Base-by-base conservation (phyloP, 2,888 invertebrate species). In the Gasteruption jaculator region DNA sequence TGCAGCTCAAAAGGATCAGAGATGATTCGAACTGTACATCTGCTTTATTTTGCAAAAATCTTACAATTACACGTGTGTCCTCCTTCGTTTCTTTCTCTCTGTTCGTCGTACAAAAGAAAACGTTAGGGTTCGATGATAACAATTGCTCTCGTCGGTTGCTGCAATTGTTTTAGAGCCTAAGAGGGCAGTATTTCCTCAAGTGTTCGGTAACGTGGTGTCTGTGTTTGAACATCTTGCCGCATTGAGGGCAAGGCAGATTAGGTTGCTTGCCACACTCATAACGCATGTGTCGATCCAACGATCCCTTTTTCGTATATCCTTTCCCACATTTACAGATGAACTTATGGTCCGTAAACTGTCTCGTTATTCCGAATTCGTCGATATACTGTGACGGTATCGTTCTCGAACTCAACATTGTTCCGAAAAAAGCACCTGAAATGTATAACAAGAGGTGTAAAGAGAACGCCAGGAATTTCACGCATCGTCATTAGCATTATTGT, bases 201-300 rank as follows among this genome's bases (percentile, higher is more conserved):
- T 60, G 59, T 38, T 54, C 49, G 10, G 34, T 50, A 32, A 58
- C 50, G 41, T 58, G 60, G 34, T 61, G 56, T 22, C 60, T 66
- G 43, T 65, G 63, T 26, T 64, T 63, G 40, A 65, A 68, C 45
- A 56, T 50, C 44, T 65, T 61, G 3, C 50, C 52, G 50, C 72
- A 73, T 21, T 61, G 52, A 1, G 63, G 60, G 43, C 73, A 73
- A 19, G 62, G 61, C 41, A 72, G 65, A 41, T 60, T 61, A 18
- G 72, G 70, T 39, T 63, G 60, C 47, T 71, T 70, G 3, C 71
- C 72, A 48, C 73, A 73, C 48, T 70, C 68, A 53, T 62, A 63
- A 16, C 59, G 57, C 11, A 60, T 48, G 44, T 71, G 71, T 22
- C 68, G 60, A 46, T 63, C 58, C 22, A 73, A 49, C 6, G 66